Conservation (phyloP, 2,888 invertebrate species). For the Panopea generosa region DNA sequence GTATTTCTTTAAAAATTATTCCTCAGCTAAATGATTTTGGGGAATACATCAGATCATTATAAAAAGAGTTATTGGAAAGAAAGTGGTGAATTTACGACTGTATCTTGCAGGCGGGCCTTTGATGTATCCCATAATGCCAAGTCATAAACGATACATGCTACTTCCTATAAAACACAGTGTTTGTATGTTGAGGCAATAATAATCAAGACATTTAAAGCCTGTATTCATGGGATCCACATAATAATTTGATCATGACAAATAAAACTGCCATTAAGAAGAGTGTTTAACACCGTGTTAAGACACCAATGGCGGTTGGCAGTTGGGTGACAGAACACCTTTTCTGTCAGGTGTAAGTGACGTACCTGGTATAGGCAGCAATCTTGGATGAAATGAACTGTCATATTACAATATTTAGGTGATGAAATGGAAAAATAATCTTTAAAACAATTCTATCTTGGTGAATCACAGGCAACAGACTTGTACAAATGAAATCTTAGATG, state of each 20-base stretch:
- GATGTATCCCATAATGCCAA: constrained; percentile 33
- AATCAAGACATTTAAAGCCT: constrained; percentile 33
- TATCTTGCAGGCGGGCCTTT: constrained; percentile 18
- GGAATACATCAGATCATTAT: constrained; percentile 8
- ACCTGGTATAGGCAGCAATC: too few species aligned
- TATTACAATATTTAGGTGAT: too few species aligned
- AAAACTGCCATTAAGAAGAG: constrained; percentile 52
- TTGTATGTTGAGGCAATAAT: constrained; percentile 29
- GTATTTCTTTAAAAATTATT: too few species aligned
- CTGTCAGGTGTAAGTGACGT: constrained; percentile 5
- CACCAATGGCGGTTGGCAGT: constrained; percentile 34
- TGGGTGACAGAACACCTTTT: constrained; percentile 1
- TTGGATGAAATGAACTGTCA: too few species aligned
- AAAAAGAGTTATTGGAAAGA: constrained; percentile 1
- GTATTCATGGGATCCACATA: constrained; percentile 31
- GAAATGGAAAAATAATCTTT: too few species aligned
- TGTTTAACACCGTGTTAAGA: constrained; percentile 48
- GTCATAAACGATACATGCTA: constrained; percentile 47
- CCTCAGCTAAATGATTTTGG: neutral
- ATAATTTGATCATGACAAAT: constrained; percentile 56
- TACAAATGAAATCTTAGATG: too few species aligned
- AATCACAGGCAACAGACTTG: too few species aligned
- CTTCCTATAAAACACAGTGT: constrained; percentile 34
- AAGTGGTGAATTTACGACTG: constrained; percentile 12
- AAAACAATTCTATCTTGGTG: too few species aligned